Evolutionary conservation across 2,888 invertebrate species (phyloP).

Genomic region (Temnothorax unifasciatus): DNA sequence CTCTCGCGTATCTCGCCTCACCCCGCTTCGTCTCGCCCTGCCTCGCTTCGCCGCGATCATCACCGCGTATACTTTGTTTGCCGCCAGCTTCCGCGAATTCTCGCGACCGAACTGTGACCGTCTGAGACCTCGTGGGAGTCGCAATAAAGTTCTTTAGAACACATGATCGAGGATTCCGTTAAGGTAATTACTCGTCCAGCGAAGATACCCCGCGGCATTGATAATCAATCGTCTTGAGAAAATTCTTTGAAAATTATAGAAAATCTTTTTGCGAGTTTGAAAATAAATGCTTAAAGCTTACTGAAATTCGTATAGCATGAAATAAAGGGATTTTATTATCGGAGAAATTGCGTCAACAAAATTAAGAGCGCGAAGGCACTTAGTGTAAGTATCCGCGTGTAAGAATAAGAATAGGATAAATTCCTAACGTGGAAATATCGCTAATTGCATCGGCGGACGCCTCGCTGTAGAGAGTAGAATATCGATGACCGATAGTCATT

Average conservation of each 20-base stretch:
- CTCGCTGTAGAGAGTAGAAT: neutral
- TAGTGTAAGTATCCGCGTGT: neutral
- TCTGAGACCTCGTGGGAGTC: conserved; percentile 52
- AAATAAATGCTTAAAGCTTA: neutral
- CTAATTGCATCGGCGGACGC: conserved; percentile 1
- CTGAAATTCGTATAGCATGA: neutral
- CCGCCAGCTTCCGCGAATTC: conserved; percentile 37
- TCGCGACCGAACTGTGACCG: conserved; percentile 28
- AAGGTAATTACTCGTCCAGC: conserved; percentile 26
- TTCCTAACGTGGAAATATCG: conserved; percentile 29
- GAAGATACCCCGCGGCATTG: neutral
- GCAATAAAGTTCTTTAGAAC: conserved; percentile 23
- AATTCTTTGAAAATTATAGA: neutral
- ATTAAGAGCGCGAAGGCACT: neutral
- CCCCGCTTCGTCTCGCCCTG: conserved; percentile 33
- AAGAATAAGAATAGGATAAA: conserved; percentile 24
- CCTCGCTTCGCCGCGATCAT: conserved; percentile 45
- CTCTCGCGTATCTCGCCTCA: conserved; percentile 47
- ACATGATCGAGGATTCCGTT: conserved; percentile 33
- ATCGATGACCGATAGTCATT: conserved; percentile 38
- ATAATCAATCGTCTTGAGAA: neutral
- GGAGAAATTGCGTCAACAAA: neutral
- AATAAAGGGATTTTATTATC: neutral
- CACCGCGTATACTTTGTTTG: conserved; percentile 24
- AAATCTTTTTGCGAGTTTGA: neutral